Conservation (phyloP, 2,797 vertebrate species). For the Pogoniulus pusillus region DNA sequence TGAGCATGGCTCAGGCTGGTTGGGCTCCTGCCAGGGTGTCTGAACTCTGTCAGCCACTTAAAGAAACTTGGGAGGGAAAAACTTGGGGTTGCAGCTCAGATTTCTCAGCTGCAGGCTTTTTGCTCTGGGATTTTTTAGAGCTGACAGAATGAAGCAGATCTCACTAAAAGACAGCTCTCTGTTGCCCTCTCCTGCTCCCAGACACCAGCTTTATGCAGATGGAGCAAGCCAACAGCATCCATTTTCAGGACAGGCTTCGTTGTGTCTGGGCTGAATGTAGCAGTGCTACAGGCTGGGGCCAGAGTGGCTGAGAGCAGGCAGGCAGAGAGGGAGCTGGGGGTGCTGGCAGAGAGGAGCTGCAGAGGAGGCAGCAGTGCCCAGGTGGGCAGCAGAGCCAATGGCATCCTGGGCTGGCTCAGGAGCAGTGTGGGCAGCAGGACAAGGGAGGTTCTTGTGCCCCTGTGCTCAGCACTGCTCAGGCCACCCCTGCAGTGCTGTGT, state of each 20-base stretch:
- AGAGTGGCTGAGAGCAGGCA: too few species aligned
- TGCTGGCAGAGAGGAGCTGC: too few species aligned
- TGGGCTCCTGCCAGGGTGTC: not conserved
- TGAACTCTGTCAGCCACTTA: not conserved
- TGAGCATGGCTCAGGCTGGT: not conserved
- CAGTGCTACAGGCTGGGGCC: too few species aligned
- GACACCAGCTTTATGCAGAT: not conserved
- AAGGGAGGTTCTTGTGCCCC: too few species aligned
- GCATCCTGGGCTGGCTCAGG: too few species aligned
- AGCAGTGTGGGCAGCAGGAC: too few species aligned
- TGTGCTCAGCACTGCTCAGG: too few species aligned
- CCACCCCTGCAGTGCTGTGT: too few species aligned
- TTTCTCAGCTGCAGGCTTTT: constrained; percentile 4
- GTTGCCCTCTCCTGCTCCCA: constrained; percentile 64
- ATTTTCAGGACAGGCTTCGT: not conserved
- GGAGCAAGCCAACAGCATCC: not conserved
- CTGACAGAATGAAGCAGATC: constrained; percentile 11
- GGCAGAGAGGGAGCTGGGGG: too few species aligned
- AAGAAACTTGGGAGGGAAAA: not conserved
- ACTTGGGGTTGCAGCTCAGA: not conserved
- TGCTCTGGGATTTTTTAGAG: not conserved
- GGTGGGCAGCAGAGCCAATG: too few species aligned
- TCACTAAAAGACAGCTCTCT: constrained; percentile 47
- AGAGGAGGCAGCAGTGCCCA: too few species aligned
- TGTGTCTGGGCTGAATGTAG: too few species aligned